phyloP scores from a whole-genome alignment of 2,888 invertebrate species.

The Amblyteles armatorius region DNA sequence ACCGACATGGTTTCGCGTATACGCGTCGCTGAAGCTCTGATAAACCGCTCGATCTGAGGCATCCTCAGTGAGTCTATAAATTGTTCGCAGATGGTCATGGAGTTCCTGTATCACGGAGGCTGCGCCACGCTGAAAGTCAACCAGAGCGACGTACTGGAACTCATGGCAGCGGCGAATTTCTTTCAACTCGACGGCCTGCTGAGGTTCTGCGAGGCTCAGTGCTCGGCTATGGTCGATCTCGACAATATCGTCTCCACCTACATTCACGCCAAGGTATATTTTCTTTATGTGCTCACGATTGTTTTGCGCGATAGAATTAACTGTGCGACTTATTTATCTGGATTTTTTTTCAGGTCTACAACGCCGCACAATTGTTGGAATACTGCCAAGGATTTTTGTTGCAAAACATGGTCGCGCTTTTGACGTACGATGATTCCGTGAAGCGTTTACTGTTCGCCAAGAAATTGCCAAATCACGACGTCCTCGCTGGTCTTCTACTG shows the following conservation, averaged over 20 bases:
- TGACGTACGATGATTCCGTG: conserved; percentile 96
- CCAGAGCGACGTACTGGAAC: conserved; percentile 92
- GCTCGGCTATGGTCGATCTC: conserved; percentile 93
- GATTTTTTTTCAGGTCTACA: conserved; percentile 89
- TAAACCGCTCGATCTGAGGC: too few species aligned
- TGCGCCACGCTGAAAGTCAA: conserved; percentile 92
- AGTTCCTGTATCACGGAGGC: conserved; percentile 96
- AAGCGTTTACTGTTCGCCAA: conserved; percentile 95
- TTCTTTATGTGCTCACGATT: neutral
- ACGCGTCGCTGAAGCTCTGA: too few species aligned
- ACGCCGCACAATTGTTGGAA: conserved; percentile 93
- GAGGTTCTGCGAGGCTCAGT: conserved; percentile 94
- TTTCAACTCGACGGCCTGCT: conserved; percentile 95
- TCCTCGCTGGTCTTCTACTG: conserved; percentile 91
- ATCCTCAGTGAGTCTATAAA: conserved; percentile 37
- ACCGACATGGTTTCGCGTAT: too few species aligned
- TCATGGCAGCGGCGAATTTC: conserved; percentile 96
- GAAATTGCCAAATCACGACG: conserved; percentile 95
- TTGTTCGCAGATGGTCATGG: conserved; percentile 92
- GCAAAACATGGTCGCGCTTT: conserved; percentile 97
- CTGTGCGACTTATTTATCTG: neutral
- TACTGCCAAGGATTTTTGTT: conserved; percentile 96
- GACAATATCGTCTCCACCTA: conserved; percentile 97
- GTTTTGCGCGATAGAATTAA: neutral
- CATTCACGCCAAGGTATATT: conserved; percentile 93